A percentile compares a stretch with the other conserved stretches of the same genome.
Conservation (phyloP, 1,140 invertebrate species). For the Chionoecetes opilio region DNA sequence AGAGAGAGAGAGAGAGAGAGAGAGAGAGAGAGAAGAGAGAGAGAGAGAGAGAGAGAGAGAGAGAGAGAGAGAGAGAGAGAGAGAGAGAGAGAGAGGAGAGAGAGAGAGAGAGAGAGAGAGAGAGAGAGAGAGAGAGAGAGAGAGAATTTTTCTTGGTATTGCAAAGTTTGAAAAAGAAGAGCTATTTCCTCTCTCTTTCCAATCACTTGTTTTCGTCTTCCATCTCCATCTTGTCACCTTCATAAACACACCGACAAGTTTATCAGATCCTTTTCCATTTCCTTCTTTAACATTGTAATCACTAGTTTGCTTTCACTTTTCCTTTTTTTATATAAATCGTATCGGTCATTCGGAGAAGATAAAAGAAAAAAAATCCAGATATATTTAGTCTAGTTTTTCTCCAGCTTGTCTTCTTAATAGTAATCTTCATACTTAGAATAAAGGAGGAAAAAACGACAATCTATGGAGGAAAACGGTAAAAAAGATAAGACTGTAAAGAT, state of each 20-base stretch:
- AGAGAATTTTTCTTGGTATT: neutral
- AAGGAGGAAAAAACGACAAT: too few species aligned
- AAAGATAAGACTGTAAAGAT: neutral
- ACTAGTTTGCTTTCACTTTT: neutral
- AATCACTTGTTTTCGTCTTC: neutral
- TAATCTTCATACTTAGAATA: neutral
- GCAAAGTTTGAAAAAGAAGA: neutral
- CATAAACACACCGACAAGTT: neutral
- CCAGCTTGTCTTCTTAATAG: neutral
- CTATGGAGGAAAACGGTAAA: too few species aligned
- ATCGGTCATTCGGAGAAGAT: too few species aligned
- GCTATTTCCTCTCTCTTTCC: neutral
- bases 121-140: constrained; percentile 58
- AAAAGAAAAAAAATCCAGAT: too few species aligned
- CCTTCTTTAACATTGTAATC: neutral
- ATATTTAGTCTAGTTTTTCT: too few species aligned
- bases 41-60: neutral
- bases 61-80: neutral
- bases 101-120: constrained; percentile 51
- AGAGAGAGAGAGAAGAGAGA: too few species aligned
- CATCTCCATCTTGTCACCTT: neutral
- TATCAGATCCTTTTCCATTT: neutral
- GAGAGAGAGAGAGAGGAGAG: neutral
- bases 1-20: too few species aligned
- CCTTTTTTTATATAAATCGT: neutral